Evolutionary conservation across 2,113 vertebrate species (phyloP), one percentile per base, ranked within the genome.

Genomic region (Typhlomys cinereus): DNA sequence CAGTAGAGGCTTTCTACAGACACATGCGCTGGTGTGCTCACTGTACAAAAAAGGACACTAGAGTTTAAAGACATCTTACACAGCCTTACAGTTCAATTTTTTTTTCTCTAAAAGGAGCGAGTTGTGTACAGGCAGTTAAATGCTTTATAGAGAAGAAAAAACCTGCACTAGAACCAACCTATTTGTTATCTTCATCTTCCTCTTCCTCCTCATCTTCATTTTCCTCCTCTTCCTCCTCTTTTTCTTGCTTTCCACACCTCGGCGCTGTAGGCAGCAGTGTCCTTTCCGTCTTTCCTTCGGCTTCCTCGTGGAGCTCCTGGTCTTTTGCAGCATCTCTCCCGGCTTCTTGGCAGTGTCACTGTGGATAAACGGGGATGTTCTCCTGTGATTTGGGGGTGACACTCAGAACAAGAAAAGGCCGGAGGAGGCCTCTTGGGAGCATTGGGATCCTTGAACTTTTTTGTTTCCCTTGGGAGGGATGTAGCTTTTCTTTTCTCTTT

Each of bases 301-400:
- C 13, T 57, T 8, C 17, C 59, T 59, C 14, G 50, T 27, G 57
- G 39, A n/a, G 54, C 31, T 52, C 2, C 34, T 75, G 3, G 14
- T 23, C 48, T 23, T 1, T 11, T 20, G 46, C 23, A 17, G 6
- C 23, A 29, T 9, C 3, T 27, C 13, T 17, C 34, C 12, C 13
- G 41, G 23, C 27, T 23, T 79, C 7, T 17, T 59, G 7, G 15
- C 13, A 36, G 41, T 23, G 59, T 13, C 48, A 52, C 2, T 50
- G 54, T 21, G 9, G 10, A 23, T n/a, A 52, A 52, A 11, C 20
- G 2, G 8, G 34, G 20, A n/a, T n/a, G 11, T n/a, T 10, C 73
- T 36, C 54, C n/a, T n/a, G n/a, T 36, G 5, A 36, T 36, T 54
- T 36, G n/a, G 6, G 5, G 48, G 1, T 0, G 0, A 52, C 11